Evolutionary conservation across 2,797 vertebrate genomes (phyloP).

Genomic region (Champsocephalus esox): DNA sequence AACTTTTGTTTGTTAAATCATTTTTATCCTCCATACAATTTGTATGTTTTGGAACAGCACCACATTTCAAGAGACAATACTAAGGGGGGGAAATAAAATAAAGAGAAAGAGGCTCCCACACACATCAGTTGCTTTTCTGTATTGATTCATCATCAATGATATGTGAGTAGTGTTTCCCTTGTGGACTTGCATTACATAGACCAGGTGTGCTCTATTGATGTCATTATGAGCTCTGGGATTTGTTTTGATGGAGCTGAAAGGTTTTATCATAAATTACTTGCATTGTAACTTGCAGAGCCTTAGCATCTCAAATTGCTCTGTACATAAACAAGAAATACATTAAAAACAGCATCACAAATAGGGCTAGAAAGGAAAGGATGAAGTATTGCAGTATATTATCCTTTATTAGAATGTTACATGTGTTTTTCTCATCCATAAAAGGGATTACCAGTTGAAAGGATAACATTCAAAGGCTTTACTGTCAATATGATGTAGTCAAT

Average conservation of each 20-base stretch:
- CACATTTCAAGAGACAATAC: neutral
- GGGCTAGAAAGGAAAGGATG: neutral
- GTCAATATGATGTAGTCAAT: too few species aligned
- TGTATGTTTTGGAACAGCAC: neutral
- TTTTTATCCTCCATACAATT: neutral
- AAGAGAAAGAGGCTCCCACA: neutral
- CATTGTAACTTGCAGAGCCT: neutral
- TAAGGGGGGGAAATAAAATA: neutral
- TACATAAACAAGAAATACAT: neutral
- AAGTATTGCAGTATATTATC: neutral
- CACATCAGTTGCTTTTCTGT: neutral
- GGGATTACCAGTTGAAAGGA: neutral
- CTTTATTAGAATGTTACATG: neutral
- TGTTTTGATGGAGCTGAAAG: neutral
- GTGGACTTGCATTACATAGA: neutral
- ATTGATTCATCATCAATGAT: slow-evolving; percentile 9
- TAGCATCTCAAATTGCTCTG: neutral
- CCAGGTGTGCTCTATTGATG: slow-evolving; percentile 12
- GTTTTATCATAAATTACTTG: neutral
- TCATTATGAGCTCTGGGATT: slow-evolving; percentile 8
- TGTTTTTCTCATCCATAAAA: neutral
- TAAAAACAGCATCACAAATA: neutral
- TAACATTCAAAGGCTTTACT: neutral
- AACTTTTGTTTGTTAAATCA: neutral
- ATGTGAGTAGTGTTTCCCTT: neutral